Base-by-base conservation (phyloP, 2,113 vertebrate species). In the Leptobrachium leishanense region DNA sequence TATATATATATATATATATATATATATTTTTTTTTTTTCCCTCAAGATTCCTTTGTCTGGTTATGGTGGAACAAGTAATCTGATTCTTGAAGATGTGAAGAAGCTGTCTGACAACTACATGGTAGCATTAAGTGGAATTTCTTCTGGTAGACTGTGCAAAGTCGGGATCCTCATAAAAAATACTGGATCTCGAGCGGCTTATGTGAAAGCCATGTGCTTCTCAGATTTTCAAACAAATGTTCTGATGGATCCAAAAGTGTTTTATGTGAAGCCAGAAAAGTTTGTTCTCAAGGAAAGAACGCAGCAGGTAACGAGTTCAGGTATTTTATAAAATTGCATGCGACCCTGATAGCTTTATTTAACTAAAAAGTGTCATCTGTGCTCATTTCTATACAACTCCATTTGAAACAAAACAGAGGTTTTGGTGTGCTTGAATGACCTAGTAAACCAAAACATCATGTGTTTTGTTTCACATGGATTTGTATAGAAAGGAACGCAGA, bases 61-160 rank as follows among this genome's bases (percentile, higher is more conserved):
- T 82, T 98, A 98, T 69, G 98, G 97, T 75, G 98, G 98, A 85
- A 94, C 91, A 81, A 99, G 96, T 87, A 96, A 93, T 82, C 85
- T 99, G 76, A 95, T 94, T 86, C 87, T 99, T 85, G 97, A 98
- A 88, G 92, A 96, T 7, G 91, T 95, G 84, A 92, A 92, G 86
- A 98, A 96, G 62, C 85, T 91, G 41, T 90, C 91, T 1, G 94
- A 95, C 9, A 92, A 91, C 62, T 99, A 98, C 70, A 84, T 95
- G 82, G 82, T 95, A 5, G 91, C 85, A 1, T 57, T 98, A 76
- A 87, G 83, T 3, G 88, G 83, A 10, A 83, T 94, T 2, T 59
- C 87, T 15, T 87, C 91, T 50, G 87, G 91, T 50, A 85, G 85
- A 43, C 84, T 91, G 84, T 94, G 88, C 83, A 93, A 92, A 85